phyloP scores from a whole-genome alignment of 2,797 vertebrate genomes.

The Vipera latastei region DNA sequence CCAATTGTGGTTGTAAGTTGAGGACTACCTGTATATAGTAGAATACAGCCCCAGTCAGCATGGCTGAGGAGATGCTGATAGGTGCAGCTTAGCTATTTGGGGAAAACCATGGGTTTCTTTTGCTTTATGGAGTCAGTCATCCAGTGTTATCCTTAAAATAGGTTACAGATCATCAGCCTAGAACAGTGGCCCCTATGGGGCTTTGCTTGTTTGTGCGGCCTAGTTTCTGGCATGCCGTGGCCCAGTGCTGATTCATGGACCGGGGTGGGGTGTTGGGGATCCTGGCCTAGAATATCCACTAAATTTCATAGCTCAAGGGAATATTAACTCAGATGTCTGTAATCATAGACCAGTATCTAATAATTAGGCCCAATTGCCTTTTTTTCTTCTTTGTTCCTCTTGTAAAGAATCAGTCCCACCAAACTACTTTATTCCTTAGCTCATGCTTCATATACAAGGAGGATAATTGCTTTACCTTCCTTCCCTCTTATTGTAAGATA shows the following conservation, averaged over 20 bases:
- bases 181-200: background rate
- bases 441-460: background rate
- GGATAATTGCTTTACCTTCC: background rate
- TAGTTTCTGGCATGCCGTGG: background rate
- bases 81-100: background rate
- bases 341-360: background rate
- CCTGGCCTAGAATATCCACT: background rate
- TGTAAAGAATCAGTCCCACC: background rate
- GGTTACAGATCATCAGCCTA: background rate
- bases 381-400: background rate
- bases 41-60: background rate
- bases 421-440: background rate
- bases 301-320: background rate
- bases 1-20: background rate
- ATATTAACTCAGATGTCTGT: background rate
- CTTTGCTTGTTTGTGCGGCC: background rate
- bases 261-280: no score
- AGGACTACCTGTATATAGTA: background rate
- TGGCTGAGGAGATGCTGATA: background rate
- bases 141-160: background rate
- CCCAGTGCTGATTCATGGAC: no score
- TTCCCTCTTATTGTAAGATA: background rate
- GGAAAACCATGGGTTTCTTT: background rate
- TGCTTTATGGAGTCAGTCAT: background rate
- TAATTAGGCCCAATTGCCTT: background rate